Conservation (phyloP, 37 sponge, comb jelly and placozoan species). For the Oscarella lobularis region DNA sequence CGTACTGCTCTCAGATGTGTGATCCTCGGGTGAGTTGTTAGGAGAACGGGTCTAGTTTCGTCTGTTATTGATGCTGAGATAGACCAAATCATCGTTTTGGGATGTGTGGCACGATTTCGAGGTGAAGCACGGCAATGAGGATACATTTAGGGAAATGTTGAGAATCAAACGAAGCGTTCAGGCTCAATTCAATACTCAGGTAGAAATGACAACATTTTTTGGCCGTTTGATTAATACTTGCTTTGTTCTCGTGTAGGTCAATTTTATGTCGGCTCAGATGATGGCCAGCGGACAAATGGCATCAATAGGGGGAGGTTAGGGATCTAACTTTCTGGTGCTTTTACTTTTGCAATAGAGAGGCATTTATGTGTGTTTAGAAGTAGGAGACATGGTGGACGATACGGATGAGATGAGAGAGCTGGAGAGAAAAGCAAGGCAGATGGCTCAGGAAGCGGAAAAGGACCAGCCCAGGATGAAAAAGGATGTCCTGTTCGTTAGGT, state of each 20-base stretch:
- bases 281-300: slow-evolving; percentile 48
- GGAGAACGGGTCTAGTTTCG: slow-evolving; percentile 5
- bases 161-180: slow-evolving; percentile 95
- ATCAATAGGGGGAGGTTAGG: too few relatives aligned
- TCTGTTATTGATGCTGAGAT: background rate
- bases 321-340: too few relatives aligned
- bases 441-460: slow-evolving; percentile 58
- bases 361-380: too few relatives aligned
- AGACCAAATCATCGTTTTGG: slow-evolving; percentile 67
- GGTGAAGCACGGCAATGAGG: slow-evolving; percentile 94
- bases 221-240: too few relatives aligned
- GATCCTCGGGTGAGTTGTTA: slow-evolving; percentile 73
- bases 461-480: slow-evolving; percentile 46
- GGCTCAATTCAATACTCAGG: slow-evolving; percentile 86
- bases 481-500: slow-evolving; percentile 62
- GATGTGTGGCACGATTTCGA: slow-evolving; percentile 97
- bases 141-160: slow-evolving; percentile 97
- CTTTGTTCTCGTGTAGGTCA: slow-evolving; percentile 38
- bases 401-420: slow-evolving; percentile 32
- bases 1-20: slow-evolving; percentile 87
- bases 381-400: background rate
- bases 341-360: too few relatives aligned
- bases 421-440: slow-evolving; percentile 57
- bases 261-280: slow-evolving; percentile 95
- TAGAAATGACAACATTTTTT: too few relatives aligned